These are phyloP conservation scores for Columbina picui DNA, from an alignment of 2,113 vertebrate genomes.

Conservation along the genomic window DNA sequence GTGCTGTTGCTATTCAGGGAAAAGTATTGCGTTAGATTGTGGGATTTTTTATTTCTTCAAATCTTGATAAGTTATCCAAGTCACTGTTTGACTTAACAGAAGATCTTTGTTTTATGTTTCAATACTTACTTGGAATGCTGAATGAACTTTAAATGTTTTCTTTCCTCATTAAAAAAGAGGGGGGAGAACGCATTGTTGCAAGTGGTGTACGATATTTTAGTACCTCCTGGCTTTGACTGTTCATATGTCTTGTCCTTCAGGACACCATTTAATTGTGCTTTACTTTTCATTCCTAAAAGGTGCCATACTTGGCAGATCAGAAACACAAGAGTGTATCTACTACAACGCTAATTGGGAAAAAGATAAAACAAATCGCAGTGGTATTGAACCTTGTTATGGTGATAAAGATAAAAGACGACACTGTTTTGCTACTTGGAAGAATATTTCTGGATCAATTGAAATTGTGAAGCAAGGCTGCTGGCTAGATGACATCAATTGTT, in stretches of 20 bases:
- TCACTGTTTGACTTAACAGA: neutral
- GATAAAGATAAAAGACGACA: slow-evolving; percentile 94
- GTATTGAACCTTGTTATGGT: slow-evolving; percentile 89
- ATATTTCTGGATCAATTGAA: slow-evolving; percentile 91
- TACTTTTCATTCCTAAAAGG: slow-evolving; percentile 74
- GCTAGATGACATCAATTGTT: slow-evolving; percentile 98
- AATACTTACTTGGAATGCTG: neutral
- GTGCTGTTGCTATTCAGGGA: neutral
- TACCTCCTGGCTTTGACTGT: neutral
- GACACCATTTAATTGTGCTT: neutral
- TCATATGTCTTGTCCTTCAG: neutral
- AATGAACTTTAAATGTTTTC: neutral
- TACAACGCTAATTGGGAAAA: slow-evolving; percentile 98
- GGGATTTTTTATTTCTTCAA: neutral
- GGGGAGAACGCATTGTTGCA: neutral
- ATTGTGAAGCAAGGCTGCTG: slow-evolving; percentile 97
- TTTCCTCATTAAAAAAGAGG: neutral
- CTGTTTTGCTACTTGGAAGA: slow-evolving; percentile 99
- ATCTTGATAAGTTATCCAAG: neutral
- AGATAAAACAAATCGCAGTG: slow-evolving; percentile 94
- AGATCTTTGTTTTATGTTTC: neutral
- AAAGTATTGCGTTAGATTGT: neutral
- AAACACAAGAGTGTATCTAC: slow-evolving; percentile 93
- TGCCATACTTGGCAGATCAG: slow-evolving; percentile 95
- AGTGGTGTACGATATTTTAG: neutral